phyloP scores from a whole-genome alignment of 1,140 invertebrate genomes.

The Aphelenchoides avenae region DNA sequence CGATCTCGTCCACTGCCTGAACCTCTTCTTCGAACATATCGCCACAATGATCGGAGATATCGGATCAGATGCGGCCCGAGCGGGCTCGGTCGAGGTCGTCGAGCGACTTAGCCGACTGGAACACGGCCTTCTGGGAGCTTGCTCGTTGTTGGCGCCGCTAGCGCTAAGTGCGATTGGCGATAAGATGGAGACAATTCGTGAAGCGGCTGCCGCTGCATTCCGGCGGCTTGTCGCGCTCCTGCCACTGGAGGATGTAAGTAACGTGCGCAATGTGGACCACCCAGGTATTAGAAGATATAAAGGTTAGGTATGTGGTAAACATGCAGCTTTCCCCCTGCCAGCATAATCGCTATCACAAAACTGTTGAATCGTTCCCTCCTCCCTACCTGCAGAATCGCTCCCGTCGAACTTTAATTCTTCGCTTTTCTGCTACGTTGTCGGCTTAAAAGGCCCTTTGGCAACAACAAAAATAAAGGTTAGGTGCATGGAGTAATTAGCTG shows the following conservation, averaged over 20 bases:
- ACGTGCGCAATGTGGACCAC: too few species aligned
- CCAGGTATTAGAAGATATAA: too few species aligned
- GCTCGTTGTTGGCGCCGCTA: constrained; percentile 46
- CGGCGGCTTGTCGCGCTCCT: constrained; percentile 44
- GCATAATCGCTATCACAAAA: too few species aligned
- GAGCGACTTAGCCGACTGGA: constrained; percentile 12
- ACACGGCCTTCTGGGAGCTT: constrained; percentile 18
- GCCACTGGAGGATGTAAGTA: constrained; percentile 45
- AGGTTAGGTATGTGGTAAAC: too few species aligned
- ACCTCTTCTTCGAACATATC: constrained; percentile 22
- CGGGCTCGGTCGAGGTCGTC: constrained; percentile 41
- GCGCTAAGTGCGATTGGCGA: constrained; percentile 42
- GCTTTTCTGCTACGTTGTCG: too few species aligned
- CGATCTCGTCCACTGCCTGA: constrained; percentile 32
- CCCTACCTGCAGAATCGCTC: too few species aligned
- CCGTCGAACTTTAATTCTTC: too few species aligned
- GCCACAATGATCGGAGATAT: constrained; percentile 19
- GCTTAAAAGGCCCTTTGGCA: too few species aligned
- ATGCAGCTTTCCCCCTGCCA: too few species aligned
- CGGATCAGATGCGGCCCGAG: constrained; percentile 14
- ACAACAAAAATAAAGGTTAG: too few species aligned
- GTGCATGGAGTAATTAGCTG: too few species aligned
- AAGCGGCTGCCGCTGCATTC: constrained; percentile 49
- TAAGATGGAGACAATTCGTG: constrained; percentile 34
- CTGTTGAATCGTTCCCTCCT: too few species aligned